A percentile compares a stretch with the other conserved stretches of the same genome.
These are phyloP conservation scores for Drosophila chauvacae DNA, from an alignment of 1,140 invertebrate genomes.

Conservation along the genomic window DNA sequence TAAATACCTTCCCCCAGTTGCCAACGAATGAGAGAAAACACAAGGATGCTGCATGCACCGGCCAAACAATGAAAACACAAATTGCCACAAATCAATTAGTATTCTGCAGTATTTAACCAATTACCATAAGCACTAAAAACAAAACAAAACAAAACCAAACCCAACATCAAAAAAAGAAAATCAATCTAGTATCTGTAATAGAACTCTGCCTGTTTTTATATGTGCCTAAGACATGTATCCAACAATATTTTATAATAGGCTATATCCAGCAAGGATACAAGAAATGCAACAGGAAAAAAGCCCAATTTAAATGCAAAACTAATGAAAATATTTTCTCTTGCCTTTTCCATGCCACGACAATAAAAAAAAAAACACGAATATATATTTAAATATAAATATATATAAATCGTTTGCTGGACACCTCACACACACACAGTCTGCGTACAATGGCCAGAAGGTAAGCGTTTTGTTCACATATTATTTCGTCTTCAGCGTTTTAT, in stretches of 20 bases:
- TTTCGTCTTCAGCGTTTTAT: slow-evolving; percentile 44
- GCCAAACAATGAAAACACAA: slow-evolving; percentile 49
- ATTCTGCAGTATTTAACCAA: slow-evolving; percentile 41
- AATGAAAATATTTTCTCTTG: slow-evolving; percentile 73
- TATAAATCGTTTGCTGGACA: slow-evolving; percentile 85
- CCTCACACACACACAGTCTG: slow-evolving; percentile 87
- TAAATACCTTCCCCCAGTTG: slow-evolving; percentile 16
- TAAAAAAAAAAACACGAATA: slow-evolving; percentile 15
- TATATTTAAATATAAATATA: slow-evolving; percentile 15
- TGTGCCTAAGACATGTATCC: slow-evolving; percentile 63
- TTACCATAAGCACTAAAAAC: slow-evolving; percentile 50
- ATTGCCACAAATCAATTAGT: slow-evolving; percentile 42
- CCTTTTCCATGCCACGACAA: slow-evolving; percentile 70
- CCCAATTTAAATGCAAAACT: slow-evolving; percentile 59
- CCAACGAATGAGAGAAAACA: slow-evolving; percentile 32
- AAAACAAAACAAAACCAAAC: slow-evolving; percentile 3
- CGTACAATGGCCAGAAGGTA: slow-evolving; percentile 95
- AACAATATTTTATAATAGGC: slow-evolving; percentile 27
- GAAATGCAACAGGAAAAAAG: slow-evolving; percentile 25
- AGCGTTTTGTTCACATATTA: slow-evolving; percentile 84
- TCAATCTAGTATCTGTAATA: slow-evolving; percentile 48
- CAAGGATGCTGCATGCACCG: slow-evolving; percentile 44
- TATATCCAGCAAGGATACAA: slow-evolving; percentile 22
- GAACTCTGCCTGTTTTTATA: slow-evolving; percentile 61
- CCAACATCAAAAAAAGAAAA: slow-evolving; percentile 16